These are phyloP conservation scores for Lomographa bimaculata DNA, from an alignment of 2,888 invertebrate genomes.

Conservation along the genomic window DNA sequence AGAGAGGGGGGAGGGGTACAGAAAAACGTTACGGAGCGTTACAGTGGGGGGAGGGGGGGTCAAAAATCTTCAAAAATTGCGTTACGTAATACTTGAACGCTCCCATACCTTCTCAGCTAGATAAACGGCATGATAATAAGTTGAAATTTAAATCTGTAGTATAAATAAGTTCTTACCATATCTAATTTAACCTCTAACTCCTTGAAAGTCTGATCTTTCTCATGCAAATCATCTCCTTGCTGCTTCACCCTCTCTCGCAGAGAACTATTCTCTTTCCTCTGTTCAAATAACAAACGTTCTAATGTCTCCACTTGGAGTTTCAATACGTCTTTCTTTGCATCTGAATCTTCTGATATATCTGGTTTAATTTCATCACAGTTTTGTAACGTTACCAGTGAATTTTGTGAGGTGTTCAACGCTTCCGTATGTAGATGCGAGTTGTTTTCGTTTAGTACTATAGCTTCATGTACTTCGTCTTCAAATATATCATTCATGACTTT, in stretches of 20 bases:
- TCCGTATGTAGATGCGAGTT: too few relatives aligned
- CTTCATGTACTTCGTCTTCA: conserved; percentile 53
- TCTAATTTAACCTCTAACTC: conserved; percentile 80
- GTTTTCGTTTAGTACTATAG: background rate
- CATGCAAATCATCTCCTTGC: conserved; percentile 62
- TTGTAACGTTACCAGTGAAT: too few relatives aligned
- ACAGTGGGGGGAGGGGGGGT: too few relatives aligned
- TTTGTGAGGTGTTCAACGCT: too few relatives aligned
- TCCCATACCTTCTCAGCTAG: too few relatives aligned
- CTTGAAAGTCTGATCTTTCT: conserved; percentile 66
- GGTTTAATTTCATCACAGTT: background rate
- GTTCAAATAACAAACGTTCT: conserved; percentile 64
- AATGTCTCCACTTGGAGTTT: conserved; percentile 65
- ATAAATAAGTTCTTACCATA: conserved; percentile 64
- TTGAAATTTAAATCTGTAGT: too few relatives aligned
- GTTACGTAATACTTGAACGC: too few relatives aligned
- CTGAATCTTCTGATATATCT: conserved; percentile 8
- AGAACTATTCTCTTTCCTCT: conserved; percentile 60
- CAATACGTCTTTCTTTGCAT: conserved; percentile 43
- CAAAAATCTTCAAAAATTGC: too few relatives aligned
- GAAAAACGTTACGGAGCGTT: too few relatives aligned
- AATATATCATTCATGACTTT: conserved; percentile 75
- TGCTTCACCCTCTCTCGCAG: conserved; percentile 63
- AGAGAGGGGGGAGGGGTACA: too few relatives aligned
- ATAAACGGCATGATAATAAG: too few relatives aligned